Base-by-base conservation (phyloP, 1,140 invertebrate species). In the Sipha flava region DNA sequence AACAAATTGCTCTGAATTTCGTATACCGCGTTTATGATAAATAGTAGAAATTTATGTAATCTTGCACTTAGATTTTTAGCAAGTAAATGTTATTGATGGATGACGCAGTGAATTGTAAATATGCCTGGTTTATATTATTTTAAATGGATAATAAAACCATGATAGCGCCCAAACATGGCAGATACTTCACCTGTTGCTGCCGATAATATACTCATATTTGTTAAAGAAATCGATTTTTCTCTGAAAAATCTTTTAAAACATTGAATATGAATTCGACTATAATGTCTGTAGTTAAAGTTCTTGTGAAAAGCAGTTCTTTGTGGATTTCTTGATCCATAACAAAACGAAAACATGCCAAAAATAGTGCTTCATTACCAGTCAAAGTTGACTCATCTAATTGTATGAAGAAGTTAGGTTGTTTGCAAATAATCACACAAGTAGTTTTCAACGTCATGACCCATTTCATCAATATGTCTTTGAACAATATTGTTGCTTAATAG, bases 311-410 rank as follows among this genome's bases (percentile, higher is more conserved):
- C 81, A 84, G 80, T 81, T 82, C 75, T 82, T 82, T 82, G 29
- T 80, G 83, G 82, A 79, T 80, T 81, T 81, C 82, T 81, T 66
- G 81, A 81, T 68, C 81, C 82, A 82, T 82, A 81, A 81, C 62
- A 81, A 57, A 23, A 83, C 72, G 72, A 80, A 80, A 80, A 59
- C 16, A 59, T 59, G 26, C 26, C 2, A 59, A 59, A 29, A 59
- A 59, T 59, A 59, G 57, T 31, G 57, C 57, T 59, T 59, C 57
- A 59, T 59, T 59, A 16, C 57, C 14, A 59, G 57, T 81, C 81
- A 81, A 83, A 80, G 54, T 82, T 83, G 59, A 80, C 82, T 81
- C 57, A 81, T 79, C 83, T 82, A 84, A 82, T 64, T 84, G 70
- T 79, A 81, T 80, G 81, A 82, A 84, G 52, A 81, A 73, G 23